Percentiles rank a stretch among this genome's conserved stretches.
Conservation (phyloP, 2,797 vertebrate genomes). For the Sebastes iracundus region DNA sequence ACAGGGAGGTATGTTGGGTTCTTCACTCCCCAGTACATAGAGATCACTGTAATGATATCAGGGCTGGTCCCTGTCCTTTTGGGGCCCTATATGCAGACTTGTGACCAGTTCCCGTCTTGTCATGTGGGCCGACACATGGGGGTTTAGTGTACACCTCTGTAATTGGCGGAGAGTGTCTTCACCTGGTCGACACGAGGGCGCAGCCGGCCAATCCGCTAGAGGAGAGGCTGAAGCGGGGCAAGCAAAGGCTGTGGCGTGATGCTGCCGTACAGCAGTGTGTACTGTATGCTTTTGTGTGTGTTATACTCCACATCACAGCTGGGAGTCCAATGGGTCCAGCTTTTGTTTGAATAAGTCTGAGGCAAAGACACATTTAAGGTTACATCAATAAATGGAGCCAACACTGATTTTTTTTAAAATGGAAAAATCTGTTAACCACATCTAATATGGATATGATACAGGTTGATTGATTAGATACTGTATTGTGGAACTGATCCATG, state of each 20-base stretch:
- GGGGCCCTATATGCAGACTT: not conserved
- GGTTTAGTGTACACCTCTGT: not conserved
- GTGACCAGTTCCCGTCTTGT: not conserved
- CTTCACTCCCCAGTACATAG: not conserved
- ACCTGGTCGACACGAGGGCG: conserved; percentile 16
- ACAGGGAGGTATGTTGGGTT: not conserved
- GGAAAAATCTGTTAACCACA: not conserved
- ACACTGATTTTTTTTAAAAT: not conserved
- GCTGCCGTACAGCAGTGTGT: not conserved
- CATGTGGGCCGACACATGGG: conserved; percentile 30
- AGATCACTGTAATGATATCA: not conserved
- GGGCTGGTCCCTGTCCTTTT: not conserved
- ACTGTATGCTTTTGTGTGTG: conserved; percentile 4
- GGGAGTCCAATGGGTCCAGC: conserved; percentile 51
- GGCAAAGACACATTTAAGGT: not conserved
- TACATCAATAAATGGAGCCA: not conserved
- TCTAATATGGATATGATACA: not conserved
- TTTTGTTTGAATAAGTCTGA: conserved; percentile 43
- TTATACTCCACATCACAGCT: not conserved
- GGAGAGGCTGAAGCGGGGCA: not conserved
- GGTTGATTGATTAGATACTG: not conserved
- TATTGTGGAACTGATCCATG: not conserved
- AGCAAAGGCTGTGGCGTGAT: conserved; percentile 35
- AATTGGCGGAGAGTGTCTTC: conserved; percentile 39
- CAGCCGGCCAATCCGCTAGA: conserved; percentile 37